A percentile compares a stretch with the other conserved stretches of the same genome.
phyloP scores from a whole-genome alignment of 2,888 invertebrate species.

The Branchinecta sandiegonensis region DNA sequence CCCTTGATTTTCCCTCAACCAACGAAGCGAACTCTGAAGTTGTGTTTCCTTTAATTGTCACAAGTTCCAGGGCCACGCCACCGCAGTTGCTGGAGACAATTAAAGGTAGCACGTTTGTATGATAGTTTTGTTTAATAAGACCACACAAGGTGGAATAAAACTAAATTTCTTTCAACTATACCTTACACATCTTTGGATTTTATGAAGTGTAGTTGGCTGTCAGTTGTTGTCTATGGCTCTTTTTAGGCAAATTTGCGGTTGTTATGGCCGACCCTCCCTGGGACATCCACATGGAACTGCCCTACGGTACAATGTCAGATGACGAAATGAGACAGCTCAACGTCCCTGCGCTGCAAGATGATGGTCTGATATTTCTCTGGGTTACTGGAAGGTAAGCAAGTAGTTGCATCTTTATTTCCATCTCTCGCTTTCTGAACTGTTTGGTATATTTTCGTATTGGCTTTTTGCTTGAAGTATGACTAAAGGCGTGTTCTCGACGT shows the following conservation, averaged over 20 bases:
- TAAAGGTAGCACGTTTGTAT: too few species aligned
- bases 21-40: too few species aligned
- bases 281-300: conserved; percentile 99
- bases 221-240: not conserved
- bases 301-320: conserved; percentile 96
- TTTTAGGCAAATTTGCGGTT: conserved; percentile 79
- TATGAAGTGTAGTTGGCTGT: conserved; percentile 1
- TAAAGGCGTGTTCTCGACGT: too few species aligned
- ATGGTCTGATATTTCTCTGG: conserved; percentile 92
- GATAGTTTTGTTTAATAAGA: too few species aligned
- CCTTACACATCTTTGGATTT: too few species aligned
- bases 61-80: too few species aligned
- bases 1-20: too few species aligned
- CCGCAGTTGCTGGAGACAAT: too few species aligned
- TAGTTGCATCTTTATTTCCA: not conserved
- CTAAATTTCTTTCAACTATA: too few species aligned
- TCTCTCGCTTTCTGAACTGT: conserved; percentile 9
- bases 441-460: not conserved
- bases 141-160: too few species aligned
- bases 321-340: conserved; percentile 94
- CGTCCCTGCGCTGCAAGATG: conserved; percentile 85
- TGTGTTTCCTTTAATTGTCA: too few species aligned
- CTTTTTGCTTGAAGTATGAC: too few species aligned
- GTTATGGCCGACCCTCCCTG: conserved; percentile 99
- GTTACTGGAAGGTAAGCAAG: conserved; percentile 66